Evolutionary conservation across 2,888 invertebrate genomes (phyloP), one percentile per base, ranked within the genome.

Genomic region (Plebejus melissa): DNA sequence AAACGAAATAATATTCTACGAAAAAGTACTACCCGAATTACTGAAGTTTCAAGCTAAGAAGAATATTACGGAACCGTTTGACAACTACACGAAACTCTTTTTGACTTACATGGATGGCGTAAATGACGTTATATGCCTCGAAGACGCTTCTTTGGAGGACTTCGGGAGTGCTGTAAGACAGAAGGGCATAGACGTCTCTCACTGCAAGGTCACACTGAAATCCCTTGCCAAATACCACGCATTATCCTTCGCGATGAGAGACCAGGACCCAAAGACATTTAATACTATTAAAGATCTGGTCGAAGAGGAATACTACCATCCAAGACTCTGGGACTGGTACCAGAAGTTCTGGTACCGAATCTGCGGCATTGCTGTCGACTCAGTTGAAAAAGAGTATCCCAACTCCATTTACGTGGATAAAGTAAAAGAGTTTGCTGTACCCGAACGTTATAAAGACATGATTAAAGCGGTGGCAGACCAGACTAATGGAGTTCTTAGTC

Each of bases 1-100:
- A 78, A 96, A 96, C 82, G 96, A 97, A 87, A 95, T 95, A 0
- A 87, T 89, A 75, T 96, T 96, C 83, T 97, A 96, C 84, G 87
- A 89, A 60, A 87, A 86, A 78, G 92, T 94, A 1, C 86, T 95
- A 78, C 94, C 94, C 9, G 87, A 80, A 1, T 80, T 95, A 77
- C 81, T 94, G 0, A 82, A 90, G 60, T 94, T 94, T 76, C 93
- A 94, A 80, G 79, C 87, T 0, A 83, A 80, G 1, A 92, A 89
- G 79, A 82, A 84, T 2, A 13, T 91, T 0, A 81, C 83, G n/a
- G 90, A 94, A 4, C 94, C 95, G 0, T 95, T 94, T 69, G 86
- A 85, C 5, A 94, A 94, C 79, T 94, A 91, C 77, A 89, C 91
- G 0, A 93, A 89, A 78, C 82, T 94, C 70, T 93, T 94, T 78